phyloP scores from a whole-genome alignment of 2,113 vertebrate species.

The Leptobrachium ailaonicum region DNA sequence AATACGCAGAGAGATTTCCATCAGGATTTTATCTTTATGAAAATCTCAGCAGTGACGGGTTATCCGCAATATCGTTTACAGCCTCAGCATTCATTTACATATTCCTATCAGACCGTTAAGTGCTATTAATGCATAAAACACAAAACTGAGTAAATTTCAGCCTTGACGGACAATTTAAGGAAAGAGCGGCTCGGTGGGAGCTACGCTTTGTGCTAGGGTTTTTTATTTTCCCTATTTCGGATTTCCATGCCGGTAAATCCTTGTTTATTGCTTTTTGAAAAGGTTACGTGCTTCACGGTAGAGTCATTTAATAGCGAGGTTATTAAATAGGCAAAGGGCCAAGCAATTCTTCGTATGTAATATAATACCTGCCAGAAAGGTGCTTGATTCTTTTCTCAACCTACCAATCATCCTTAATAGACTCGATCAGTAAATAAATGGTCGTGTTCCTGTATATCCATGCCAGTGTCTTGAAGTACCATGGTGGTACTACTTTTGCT shows the following conservation, averaged over 20 bases:
- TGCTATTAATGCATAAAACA: not conserved
- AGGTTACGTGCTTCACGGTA: constrained; percentile 12
- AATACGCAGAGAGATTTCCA: no score
- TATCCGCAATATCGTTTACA: no score
- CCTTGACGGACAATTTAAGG: constrained; percentile 17
- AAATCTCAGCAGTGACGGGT: no score
- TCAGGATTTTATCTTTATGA: no score
- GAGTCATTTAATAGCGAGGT: not conserved
- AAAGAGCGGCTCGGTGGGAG: no score
- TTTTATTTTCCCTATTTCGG: constrained; percentile 16
- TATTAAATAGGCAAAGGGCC: constrained; percentile 4
- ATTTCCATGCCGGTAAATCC: constrained; percentile 22
- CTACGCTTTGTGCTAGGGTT: not conserved
- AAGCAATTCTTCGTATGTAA: not conserved
- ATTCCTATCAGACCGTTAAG: no score
- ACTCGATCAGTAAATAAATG: not conserved
- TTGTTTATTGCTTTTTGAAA: constrained; percentile 28
- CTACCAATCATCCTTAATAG: not conserved
- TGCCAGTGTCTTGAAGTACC: no score
- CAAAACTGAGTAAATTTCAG: constrained; percentile 4
- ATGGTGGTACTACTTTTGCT: no score
- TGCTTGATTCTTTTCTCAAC: not conserved
- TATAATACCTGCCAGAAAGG: not conserved
- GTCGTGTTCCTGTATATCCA: no score
- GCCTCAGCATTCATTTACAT: no score